A percentile compares a stretch with the other conserved stretches of the same genome.
phyloP scores from a whole-genome alignment of 2,113 vertebrate genomes.

The Numida meleagris region DNA sequence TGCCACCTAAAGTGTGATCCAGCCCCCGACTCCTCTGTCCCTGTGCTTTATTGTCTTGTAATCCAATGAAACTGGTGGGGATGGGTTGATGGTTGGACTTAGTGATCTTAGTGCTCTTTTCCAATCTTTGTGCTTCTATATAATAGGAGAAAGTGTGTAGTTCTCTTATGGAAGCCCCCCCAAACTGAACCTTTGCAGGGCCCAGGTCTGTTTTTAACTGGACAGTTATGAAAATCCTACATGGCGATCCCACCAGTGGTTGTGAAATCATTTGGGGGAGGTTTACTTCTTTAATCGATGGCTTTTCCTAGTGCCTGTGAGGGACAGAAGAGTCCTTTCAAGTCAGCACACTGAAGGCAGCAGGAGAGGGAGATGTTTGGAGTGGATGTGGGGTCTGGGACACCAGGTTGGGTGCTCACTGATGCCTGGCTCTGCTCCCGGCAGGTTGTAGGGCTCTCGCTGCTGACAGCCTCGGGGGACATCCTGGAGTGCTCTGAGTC shows the following conservation, averaged over 20 bases:
- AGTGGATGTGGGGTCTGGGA: not conserved
- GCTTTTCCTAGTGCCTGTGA: not conserved
- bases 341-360: not conserved
- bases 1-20: not conserved
- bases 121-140: not conserved
- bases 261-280: not conserved
- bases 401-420: fast-evolving
- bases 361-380: not conserved
- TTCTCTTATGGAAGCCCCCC: not conserved
- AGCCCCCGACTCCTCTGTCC: not conserved
- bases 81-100: not conserved
- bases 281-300: not conserved
- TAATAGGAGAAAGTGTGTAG: not conserved
- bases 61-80: not conserved
- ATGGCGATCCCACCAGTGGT: fast-evolving
- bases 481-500: conserved; percentile 70
- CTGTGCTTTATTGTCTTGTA: not conserved
- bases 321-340: not conserved
- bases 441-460: conserved; percentile 64
- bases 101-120: not conserved
- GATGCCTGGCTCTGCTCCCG: not conserved
- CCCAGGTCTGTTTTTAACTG: not conserved
- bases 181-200: not conserved
- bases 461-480: conserved; percentile 66
- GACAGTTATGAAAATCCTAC: not conserved